Base-by-base conservation (phyloP, 1,140 invertebrate genomes). In the Calephelis nemesis region DNA sequence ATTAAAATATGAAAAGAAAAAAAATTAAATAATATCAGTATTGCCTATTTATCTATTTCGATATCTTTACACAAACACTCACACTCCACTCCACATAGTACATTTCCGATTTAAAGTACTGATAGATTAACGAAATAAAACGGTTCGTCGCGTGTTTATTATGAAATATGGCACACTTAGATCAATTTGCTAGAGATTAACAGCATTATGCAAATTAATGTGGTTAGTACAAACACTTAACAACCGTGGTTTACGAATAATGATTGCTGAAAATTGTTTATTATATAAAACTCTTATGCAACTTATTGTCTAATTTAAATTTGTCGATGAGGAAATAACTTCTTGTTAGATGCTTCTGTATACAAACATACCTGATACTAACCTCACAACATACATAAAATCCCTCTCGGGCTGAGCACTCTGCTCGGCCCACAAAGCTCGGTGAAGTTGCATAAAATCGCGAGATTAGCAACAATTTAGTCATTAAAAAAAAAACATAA, bases 281-380 rank as follows among this genome's bases (percentile, higher is more conserved):
- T 58, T 58, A 58, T 58, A 30, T 30, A 58, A 54, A 54, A 58
- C 19, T 58, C 10, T 58, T 39, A 58, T 58, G 30, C 19, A 58
- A 58, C 15, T 19, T 58, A 58, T 30, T 58, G 54, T 58, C 19
- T 12, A 30, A 10, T 58, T 30, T 11, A 58, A 58, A 58, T 58
- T 58, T 58, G 12, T 11, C 19, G 30, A 11, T 39, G 30, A 58
- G 10, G 54, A 58, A 58, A 58, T 58, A 39, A 19, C 12, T 12
- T 30, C 30, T 30, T 58, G 2, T 58, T 58, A 7, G 19, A 6
- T 58, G 54, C 30, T 58, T 58, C 19, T 11, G 54, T 58, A 58
- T 12, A 39, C 54, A 30, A 58, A 5, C 4, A 13, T 10, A 3
- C 0, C 0, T 1, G 12, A 42, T 42, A 42, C 4, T 42, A 8